Evolutionary conservation across 2,113 vertebrate species (phyloP).

Genomic region (Plecturocebus donacophilus): DNA sequence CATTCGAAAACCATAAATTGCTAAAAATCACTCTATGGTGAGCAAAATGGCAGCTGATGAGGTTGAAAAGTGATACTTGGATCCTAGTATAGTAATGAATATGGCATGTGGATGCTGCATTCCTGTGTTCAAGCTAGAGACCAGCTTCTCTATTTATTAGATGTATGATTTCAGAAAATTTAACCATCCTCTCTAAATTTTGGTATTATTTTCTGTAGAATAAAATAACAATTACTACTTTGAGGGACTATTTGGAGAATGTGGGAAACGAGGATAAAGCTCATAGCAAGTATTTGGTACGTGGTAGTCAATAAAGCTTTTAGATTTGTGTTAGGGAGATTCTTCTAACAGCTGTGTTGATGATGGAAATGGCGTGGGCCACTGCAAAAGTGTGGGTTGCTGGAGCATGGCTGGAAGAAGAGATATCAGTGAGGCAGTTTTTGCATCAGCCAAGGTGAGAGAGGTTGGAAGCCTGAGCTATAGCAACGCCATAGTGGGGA

Average conservation of each 20-base stretch:
- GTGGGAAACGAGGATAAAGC: too few species aligned
- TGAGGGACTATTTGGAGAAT: background rate
- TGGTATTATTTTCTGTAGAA: background rate
- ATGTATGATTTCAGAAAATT: background rate
- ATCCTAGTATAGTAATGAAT: too few species aligned
- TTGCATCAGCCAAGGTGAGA: background rate
- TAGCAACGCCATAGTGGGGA: background rate
- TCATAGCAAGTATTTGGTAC: background rate
- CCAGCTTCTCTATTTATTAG: background rate
- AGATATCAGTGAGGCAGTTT: background rate
- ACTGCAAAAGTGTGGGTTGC: background rate
- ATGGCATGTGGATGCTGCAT: background rate
- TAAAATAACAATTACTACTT: background rate
- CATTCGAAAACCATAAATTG: background rate
- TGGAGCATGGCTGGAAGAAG: background rate
- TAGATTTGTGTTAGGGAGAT: background rate
- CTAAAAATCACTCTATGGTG: background rate
- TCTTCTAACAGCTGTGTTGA: background rate
- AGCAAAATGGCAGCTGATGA: background rate
- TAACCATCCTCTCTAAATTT: background rate
- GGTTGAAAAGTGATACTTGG: background rate
- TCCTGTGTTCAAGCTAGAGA: background rate
- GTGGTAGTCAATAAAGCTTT: background rate
- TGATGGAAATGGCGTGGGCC: background rate
- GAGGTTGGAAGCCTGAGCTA: background rate